Conservation (phyloP, 1,140 invertebrate species). For the Micrasema minimum region DNA sequence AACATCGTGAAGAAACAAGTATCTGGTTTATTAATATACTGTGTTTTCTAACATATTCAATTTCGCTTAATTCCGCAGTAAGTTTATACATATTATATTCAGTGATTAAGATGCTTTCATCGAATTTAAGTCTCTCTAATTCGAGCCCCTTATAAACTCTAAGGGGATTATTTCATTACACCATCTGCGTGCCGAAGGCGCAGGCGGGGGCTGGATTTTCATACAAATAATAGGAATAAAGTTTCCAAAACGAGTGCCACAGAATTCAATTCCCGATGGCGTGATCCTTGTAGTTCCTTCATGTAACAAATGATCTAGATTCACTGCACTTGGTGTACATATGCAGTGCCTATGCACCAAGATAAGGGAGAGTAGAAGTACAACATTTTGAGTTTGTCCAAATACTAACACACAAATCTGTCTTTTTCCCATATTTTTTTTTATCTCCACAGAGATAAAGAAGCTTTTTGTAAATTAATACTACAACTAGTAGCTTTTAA, state of each 20-base stretch:
- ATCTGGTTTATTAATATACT: neutral
- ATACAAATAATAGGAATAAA: slow-evolving; percentile 26
- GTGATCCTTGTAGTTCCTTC: neutral
- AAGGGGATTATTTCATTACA: slow-evolving; percentile 44
- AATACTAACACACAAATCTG: too few relatives aligned
- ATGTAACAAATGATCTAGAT: too few relatives aligned
- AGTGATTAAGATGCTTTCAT: slow-evolving; percentile 28
- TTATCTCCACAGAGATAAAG: too few relatives aligned
- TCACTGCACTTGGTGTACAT: too few relatives aligned
- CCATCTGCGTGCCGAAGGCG: slow-evolving; percentile 28
- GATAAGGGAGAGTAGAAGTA: too few relatives aligned
- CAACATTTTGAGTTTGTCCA: too few relatives aligned
- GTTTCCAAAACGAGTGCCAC: neutral
- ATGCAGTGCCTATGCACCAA: too few relatives aligned
- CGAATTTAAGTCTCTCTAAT: slow-evolving; percentile 17
- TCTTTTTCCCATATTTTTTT: too few relatives aligned
- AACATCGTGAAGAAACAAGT: too few relatives aligned
- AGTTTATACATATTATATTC: slow-evolving; percentile 29
- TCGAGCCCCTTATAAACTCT: slow-evolving; percentile 41
- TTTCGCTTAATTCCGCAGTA: slow-evolving; percentile 16
- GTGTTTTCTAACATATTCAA: slow-evolving; percentile 18
- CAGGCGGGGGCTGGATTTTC: too few relatives aligned
- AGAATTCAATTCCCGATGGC: slow-evolving; percentile 20
- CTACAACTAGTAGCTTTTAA: too few relatives aligned
- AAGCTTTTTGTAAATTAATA: too few relatives aligned